Evolutionary conservation across 2,888 invertebrate genomes (phyloP).

Genomic region (Mimachlamys varia): DNA sequence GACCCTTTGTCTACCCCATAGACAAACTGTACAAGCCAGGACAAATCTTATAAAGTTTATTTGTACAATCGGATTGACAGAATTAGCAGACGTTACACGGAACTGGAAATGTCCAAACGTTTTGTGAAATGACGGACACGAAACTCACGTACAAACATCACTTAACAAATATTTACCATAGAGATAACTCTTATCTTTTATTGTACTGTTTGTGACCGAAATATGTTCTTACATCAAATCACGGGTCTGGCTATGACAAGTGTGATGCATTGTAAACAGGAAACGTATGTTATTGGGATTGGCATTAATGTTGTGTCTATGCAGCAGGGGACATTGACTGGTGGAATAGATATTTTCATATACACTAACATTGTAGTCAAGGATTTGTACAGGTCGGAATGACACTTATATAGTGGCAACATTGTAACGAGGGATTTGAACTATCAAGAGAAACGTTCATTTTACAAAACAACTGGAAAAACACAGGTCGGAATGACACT

Average conservation of each 20-base stretch:
- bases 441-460: not conserved
- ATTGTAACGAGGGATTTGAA: not conserved
- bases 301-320: too few relatives aligned
- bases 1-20: not conserved
- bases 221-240: too few relatives aligned
- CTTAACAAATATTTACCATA: not conserved
- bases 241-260: too few relatives aligned
- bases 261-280: too few relatives aligned
- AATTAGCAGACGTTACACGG: not conserved
- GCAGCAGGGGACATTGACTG: too few relatives aligned
- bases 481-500: too few relatives aligned
- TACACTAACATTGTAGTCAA: not conserved
- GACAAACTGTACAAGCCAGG: not conserved
- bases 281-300: too few relatives aligned
- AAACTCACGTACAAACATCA: not conserved
- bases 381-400: not conserved
- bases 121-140: constrained; percentile 3
- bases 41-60: not conserved
- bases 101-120: not conserved
- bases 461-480: not conserved
- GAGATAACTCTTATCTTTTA: too few relatives aligned
- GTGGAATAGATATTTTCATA: too few relatives aligned
- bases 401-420: not conserved
- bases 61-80: not conserved
- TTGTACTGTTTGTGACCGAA: too few relatives aligned